Percentiles rank a stretch among this genome's conserved stretches.
phyloP scores from a whole-genome alignment of 2,797 vertebrate genomes.

The Peromyscus melanophrys region DNA sequence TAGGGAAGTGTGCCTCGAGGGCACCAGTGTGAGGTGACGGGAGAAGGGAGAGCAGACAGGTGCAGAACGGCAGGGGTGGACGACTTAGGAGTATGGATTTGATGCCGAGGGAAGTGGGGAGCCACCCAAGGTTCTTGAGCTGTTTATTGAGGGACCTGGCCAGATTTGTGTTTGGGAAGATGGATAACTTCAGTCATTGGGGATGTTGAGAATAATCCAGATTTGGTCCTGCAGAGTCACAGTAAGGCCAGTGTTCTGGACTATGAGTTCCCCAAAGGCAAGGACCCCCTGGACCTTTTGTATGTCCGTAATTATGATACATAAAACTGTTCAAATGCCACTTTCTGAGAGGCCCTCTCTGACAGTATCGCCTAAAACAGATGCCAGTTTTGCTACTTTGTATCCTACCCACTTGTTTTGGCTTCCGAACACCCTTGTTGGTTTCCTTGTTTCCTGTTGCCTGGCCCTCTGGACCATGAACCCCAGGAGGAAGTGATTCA shows the following conservation, averaged over 20 bases:
- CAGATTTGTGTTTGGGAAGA: constrained; percentile 13
- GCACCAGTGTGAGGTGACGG: not conserved
- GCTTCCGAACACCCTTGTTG: not conserved
- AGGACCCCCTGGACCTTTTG: not conserved
- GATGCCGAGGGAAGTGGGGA: not conserved
- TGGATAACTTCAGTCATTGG: not conserved
- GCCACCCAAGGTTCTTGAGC: constrained; percentile 14
- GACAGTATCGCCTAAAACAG: not conserved
- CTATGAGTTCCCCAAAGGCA: constrained; percentile 8
- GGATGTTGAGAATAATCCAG: not conserved
- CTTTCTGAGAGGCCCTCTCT: constrained; percentile 2
- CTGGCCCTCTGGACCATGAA: not conserved
- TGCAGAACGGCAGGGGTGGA: not conserved
- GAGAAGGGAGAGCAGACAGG: not conserved
- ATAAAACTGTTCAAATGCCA: not conserved
- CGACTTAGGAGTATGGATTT: not conserved
- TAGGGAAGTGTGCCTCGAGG: not conserved
- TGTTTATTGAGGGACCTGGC: not conserved
- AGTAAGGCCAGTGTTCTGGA: not conserved
- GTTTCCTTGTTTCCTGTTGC: not conserved
- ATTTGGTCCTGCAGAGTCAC: not conserved
- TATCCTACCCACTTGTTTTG: not conserved
- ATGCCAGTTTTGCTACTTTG: not conserved
- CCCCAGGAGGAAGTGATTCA: not conserved
- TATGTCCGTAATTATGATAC: not conserved